Conservation (phyloP, 2,888 invertebrate species). For the Eupithecia pulchellata region DNA sequence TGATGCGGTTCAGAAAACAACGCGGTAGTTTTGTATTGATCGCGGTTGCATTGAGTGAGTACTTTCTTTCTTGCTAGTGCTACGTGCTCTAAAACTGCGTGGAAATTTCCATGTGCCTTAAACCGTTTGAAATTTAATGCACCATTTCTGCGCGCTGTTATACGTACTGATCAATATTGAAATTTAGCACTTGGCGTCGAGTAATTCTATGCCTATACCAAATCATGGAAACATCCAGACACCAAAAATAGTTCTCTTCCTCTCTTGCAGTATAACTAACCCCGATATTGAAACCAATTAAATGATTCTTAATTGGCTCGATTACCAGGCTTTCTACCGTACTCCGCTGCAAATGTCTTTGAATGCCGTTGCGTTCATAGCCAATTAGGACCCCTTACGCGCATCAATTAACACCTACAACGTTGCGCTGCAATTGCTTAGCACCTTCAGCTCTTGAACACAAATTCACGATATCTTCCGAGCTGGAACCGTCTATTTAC, state of each 20-base stretch:
- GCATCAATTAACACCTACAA: conserved; percentile 53
- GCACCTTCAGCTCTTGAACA: conserved; percentile 24
- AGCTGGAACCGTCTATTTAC: conserved; percentile 35
- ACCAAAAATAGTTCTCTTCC: background rate
- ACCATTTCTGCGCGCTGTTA: background rate
- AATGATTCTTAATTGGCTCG: conserved; percentile 35
- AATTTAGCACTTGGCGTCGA: background rate
- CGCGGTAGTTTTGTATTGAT: conserved; percentile 28
- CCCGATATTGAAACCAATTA: conserved; percentile 13
- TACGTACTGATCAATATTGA: background rate
- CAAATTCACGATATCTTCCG: conserved; percentile 18
- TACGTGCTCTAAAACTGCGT: conserved; percentile 6
- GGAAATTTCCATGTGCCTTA: background rate
- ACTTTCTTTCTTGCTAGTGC: conserved; percentile 9
- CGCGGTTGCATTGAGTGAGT: conserved; percentile 12
- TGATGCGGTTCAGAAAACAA: conserved; percentile 31
- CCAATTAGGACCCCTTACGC: conserved; percentile 61
- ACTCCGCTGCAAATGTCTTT: conserved; percentile 22
- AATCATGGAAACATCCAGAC: background rate
- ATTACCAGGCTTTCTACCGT: conserved; percentile 13
- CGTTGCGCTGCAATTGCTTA: conserved; percentile 38
- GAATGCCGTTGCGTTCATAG: conserved; percentile 43
- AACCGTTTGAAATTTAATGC: background rate
- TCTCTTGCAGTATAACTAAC: background rate
- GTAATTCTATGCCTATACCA: background rate